Conservation (phyloP, 53 echinoderm and acorn worm species). For the Pentamera pediparva region DNA sequence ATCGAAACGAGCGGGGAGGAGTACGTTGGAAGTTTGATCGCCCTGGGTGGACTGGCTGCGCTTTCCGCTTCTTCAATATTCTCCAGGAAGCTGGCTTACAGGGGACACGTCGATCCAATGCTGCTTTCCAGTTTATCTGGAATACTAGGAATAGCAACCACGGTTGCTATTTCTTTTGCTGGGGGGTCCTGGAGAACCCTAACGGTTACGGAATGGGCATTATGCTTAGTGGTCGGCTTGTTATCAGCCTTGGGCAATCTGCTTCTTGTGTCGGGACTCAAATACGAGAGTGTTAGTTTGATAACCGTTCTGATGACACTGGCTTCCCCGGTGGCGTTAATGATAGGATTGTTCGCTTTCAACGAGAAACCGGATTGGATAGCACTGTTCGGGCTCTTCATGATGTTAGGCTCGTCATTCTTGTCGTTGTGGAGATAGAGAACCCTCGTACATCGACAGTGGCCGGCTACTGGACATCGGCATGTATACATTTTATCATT, state of each 20-base stretch:
- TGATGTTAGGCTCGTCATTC: background rate
- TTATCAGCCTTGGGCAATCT: background rate
- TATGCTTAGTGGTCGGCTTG: background rate
- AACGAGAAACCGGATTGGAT: background rate
- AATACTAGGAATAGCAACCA: background rate
- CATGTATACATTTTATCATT: no score
- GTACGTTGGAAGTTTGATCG: constrained; percentile 6
- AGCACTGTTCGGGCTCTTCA: background rate
- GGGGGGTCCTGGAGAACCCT: background rate
- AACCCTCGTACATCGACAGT: no score
- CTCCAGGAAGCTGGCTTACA: constrained; percentile 7
- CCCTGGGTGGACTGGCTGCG: background rate
- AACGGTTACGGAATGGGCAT: background rate
- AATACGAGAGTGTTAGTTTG: background rate
- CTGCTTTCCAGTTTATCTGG: background rate
- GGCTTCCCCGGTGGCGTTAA: background rate
- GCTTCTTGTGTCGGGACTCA: background rate
- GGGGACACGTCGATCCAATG: background rate
- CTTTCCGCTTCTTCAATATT: background rate
- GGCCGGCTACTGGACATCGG: no score
- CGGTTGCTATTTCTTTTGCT: background rate
- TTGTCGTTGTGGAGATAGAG: background rate
- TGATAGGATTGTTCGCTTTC: background rate
- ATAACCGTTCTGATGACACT: background rate
- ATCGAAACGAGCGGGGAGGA: background rate